Conservation (phyloP, 2,888 invertebrate genomes). For the Drosophila pullipes region DNA sequence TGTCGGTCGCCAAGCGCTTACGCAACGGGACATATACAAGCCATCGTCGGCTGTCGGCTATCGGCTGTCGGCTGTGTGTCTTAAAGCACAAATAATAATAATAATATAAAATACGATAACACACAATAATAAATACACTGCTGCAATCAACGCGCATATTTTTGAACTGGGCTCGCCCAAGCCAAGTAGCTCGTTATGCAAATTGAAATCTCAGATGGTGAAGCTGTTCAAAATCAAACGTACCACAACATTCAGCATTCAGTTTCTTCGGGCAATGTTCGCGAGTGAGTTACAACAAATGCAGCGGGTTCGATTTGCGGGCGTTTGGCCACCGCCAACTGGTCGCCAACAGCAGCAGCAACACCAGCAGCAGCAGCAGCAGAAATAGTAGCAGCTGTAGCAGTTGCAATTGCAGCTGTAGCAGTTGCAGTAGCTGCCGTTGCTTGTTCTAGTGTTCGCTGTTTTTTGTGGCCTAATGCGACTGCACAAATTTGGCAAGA, state of each 20-base stretch:
- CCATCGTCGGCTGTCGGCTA: too few species aligned
- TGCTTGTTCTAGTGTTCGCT: conserved; percentile 31
- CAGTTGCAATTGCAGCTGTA: conserved; percentile 10
- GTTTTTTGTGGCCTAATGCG: conserved; percentile 52
- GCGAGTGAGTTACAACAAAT: conserved; percentile 26
- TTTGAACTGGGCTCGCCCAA: conserved; percentile 35
- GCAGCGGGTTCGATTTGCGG: conserved; percentile 46
- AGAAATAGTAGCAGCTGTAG: conserved; percentile 3
- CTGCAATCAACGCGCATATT: conserved; percentile 30
- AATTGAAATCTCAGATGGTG: conserved; percentile 45
- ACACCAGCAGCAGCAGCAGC: conserved; percentile 3
- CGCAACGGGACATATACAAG: conserved; percentile 43
- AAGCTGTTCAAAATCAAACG: conserved; percentile 52
- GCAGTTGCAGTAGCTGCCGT: conserved; percentile 23
- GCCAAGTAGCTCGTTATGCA: conserved; percentile 52
- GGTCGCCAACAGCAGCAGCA: conserved; percentile 38
- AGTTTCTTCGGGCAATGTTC: conserved; percentile 18
- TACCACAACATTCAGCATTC: conserved; percentile 20
- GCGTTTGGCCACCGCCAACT: conserved; percentile 50
- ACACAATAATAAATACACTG: conserved; percentile 21
- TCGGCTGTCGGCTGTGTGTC: neutral
- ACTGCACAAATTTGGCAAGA: conserved; percentile 66
- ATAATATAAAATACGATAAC: conserved; percentile 44
- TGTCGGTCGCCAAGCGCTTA: conserved; percentile 62
- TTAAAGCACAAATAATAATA: conserved; percentile 36